Evolutionary conservation across 2,888 invertebrate genomes (phyloP), one percentile per base, ranked within the genome.

Genomic region (Priocnemis perturbator): DNA sequence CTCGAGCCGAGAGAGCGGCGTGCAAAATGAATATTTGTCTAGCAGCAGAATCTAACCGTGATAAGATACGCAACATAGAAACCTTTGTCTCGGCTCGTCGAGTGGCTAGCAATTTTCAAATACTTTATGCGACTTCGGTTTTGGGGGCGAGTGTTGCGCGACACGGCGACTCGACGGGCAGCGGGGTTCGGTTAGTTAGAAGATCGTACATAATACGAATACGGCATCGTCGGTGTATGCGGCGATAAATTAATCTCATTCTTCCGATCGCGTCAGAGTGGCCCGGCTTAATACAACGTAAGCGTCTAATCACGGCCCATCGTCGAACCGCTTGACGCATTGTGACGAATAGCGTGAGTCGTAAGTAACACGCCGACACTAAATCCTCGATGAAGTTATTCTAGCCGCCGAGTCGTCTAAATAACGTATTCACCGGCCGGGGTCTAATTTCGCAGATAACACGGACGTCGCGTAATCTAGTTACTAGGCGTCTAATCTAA

Each of bases 401-500:
- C 78, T 68, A 78, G 67, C 70, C 72, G 68, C 67, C 71, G 67
- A 50, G 66, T 67, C 73, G 79, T 77, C 80, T 77, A 80, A 80
- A 80, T 80, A 80, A 83, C 80, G 83, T 83, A 82, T 84, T 82
- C 83, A 82, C 82, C 69, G 73, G 78, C 79, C 80, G 79, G 86
- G 77, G 82, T 88, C 87, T 86, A 88, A 87, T 88, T 88, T 86
- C 85, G 75, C 82, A 85, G 88, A 88, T 88, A 88, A 88, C 83
- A 76, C 80, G 70, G 63, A 20, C 76, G 74, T 65, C 77, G 79
- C 76, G 85, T 86, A 88, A 88, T 88, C 88, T 88, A 88, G 88
- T 88, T 88, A 87, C 88, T 86, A 88, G 85, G 87, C 87, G 86
- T 88, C 85, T 86, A 88, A 88, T 89, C 87, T 88, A 88, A 88